Conservation (phyloP, 2,797 vertebrate species). For the Poeciliopsis paucimaculata region DNA sequence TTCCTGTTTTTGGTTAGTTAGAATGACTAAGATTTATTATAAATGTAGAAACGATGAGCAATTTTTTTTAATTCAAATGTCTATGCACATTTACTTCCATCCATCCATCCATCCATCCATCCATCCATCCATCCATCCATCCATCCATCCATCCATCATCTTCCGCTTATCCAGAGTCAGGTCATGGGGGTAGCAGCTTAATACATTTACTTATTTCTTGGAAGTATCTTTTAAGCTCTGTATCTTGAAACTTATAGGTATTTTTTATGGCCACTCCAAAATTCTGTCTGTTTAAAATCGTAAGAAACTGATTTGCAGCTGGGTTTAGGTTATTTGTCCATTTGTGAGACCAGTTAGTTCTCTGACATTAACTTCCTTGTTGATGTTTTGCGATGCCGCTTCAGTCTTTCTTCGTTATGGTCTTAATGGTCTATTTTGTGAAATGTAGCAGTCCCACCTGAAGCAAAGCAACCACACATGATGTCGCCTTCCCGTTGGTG, state of each 20-base stretch:
- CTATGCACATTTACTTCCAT: no score
- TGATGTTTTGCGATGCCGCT: background rate
- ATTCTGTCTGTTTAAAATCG: background rate
- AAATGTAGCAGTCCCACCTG: background rate
- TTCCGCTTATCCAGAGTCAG: no score
- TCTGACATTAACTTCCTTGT: background rate
- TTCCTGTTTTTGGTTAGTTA: no score
- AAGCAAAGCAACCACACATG: background rate
- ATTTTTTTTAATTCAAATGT: background rate
- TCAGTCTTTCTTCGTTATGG: background rate
- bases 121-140: no score
- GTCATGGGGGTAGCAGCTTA: no score
- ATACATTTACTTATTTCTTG: no score
- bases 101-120: no score
- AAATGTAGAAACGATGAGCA: no score
- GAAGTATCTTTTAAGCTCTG: no score
- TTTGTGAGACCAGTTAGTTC: background rate
- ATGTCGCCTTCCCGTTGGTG: background rate
- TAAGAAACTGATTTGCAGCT: background rate
- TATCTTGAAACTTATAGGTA: no score
- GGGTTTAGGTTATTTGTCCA: background rate
- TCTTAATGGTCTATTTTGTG: background rate
- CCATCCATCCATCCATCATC: no score
- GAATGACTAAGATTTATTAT: no score
- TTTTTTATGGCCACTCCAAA: background rate